Base-by-base conservation (phyloP, 2,113 vertebrate genomes). In the Columba janthina region DNA sequence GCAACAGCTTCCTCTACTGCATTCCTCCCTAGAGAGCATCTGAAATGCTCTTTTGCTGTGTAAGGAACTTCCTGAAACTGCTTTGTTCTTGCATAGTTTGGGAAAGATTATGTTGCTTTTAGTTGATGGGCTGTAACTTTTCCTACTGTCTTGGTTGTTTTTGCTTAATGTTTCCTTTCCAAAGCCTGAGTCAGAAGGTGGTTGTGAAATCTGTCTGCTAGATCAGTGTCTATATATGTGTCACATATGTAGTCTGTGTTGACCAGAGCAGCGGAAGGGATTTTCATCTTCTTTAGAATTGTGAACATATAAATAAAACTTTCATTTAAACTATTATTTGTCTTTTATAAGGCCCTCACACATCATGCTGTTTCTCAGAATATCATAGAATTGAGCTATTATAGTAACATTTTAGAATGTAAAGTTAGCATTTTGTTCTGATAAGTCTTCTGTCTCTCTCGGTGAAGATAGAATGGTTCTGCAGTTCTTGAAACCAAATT, bases 161-260 rank as follows among this genome's bases (percentile, higher is more conserved):
- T 93, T 96, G 85, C 92, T 97, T 96, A 94, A 91, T 87, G 77
- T 85, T 95, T 95, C 65, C 75, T 67, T 94, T 97, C 64, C 84
- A 94, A 91, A 93, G 71, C 51, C 71, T 74, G 75, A 94, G 62
- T 94, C 90, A 89, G 60, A 81, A 90, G 54, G 54, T 64, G 61
- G 21, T 94, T 98, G 70, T 96, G 95, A 96, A 97, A 97, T 96
- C 88, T 95, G 83, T 90, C 86, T 67, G 16, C 38, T 44, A 67
- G 40, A 56, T 72, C 18, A 26, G 21, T 89, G 32, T 89, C 54
- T 92, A 24, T 46, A n/a, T n/a, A n/a, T n/a, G n/a, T n/a, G n/a
- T n/a, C n/a, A 90, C 32, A 36, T 87, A 51, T 5, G 24, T 84
- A 17, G 38, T 40, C 38, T 72, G 12, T 53, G 53, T 74, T 83